Evolutionary conservation across 2,888 invertebrate species (phyloP).

Genomic region (Pycnomerus fuliginosus): DNA sequence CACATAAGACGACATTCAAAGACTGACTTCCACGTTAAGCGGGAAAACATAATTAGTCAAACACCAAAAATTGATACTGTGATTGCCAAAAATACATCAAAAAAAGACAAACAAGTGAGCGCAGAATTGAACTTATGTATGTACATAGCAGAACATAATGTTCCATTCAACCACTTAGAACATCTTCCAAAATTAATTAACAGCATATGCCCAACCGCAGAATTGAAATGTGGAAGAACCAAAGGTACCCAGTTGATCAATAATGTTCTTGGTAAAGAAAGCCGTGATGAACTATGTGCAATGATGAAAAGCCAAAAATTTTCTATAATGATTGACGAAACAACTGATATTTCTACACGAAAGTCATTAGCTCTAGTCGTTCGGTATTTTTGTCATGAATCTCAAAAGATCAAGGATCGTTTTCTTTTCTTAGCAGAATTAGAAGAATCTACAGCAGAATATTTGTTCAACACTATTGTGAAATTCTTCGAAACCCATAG

Average conservation of each 20-base stretch:
- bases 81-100: slow-evolving; percentile 1
- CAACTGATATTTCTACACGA: background rate
- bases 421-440: slow-evolving; percentile 3
- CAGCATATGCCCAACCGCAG: background rate
- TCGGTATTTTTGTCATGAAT: background rate
- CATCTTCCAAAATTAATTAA: background rate
- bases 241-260: background rate
- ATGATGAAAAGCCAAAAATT: background rate
- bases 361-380: background rate
- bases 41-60: background rate
- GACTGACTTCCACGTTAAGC: background rate
- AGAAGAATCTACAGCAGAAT: background rate
- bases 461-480: background rate
- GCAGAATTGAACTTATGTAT: slow-evolving; percentile 1
- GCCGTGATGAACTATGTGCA: background rate
- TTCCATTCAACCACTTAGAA: background rate
- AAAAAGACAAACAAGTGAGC: background rate
- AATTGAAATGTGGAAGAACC: slow-evolving; percentile 3
- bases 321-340: no score
- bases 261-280: background rate
- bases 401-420: background rate
- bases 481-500: background rate
- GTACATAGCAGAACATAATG: slow-evolving; percentile 2
- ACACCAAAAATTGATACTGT: background rate
- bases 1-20: background rate